These are phyloP conservation scores for Cliona cf. orientalis DNA, from an alignment of 37 sponge, comb jelly and placozoan genomes.

Conservation along the genomic window DNA sequence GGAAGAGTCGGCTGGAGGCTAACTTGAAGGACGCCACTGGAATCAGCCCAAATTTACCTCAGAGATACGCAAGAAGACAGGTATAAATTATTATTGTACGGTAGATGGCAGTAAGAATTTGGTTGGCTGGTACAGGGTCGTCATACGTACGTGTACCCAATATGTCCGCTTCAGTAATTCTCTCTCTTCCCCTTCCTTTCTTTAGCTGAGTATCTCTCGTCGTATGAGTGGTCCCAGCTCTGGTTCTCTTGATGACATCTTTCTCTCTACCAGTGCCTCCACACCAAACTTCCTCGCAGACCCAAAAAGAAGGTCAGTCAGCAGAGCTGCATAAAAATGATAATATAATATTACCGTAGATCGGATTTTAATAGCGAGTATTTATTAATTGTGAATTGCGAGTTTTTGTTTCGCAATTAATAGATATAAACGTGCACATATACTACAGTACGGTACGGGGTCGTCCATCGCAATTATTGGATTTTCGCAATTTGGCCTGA, in stretches of 20 bases:
- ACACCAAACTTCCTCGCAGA: neutral
- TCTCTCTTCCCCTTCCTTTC: neutral
- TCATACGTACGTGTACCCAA: neutral
- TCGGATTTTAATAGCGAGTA: no score
- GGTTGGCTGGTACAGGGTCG: neutral
- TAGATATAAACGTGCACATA: no score
- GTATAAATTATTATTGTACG: no score
- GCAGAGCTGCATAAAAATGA: no score
- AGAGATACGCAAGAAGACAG: constrained; percentile 59
- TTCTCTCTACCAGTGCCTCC: neutral
- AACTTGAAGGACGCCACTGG: constrained; percentile 12
- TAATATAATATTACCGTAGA: no score
- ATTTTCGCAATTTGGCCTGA: no score
- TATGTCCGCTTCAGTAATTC: no score
- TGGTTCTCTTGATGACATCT: constrained; percentile 51
- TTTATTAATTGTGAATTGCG: no score
- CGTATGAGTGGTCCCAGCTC: neutral
- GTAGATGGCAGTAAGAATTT: neutral
- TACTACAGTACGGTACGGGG: no score
- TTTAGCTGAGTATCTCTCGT: constrained; percentile 55
- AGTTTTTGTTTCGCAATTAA: no score
- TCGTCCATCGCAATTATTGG: no score
- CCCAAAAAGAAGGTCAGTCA: constrained; percentile 6
- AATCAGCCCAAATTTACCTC: constrained; percentile 57
- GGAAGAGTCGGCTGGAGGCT: constrained; percentile 7